Evolutionary conservation across 37 sponge, comb jelly and placozoan genomes (phyloP).

Genomic region (Ianthella basta): DNA sequence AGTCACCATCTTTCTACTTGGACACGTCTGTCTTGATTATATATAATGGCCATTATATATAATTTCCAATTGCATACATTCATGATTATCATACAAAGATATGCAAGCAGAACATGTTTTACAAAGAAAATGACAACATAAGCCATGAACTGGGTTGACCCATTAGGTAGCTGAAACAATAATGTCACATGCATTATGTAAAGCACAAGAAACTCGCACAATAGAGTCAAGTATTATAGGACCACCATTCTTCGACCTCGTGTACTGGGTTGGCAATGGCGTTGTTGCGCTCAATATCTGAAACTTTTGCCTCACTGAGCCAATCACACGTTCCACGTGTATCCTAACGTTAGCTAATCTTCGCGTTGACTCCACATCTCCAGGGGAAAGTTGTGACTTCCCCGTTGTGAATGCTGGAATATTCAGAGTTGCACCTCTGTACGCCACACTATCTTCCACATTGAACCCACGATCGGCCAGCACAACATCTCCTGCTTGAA

Average conservation of each 20-base stretch:
- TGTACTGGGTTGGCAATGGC: constrained; percentile 36
- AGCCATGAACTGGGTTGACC: no score
- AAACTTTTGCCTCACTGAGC: constrained; percentile 46
- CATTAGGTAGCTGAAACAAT: constrained; percentile 30
- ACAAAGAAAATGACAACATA: no score
- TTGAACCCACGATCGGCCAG: constrained; percentile 51
- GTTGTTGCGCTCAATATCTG: constrained; percentile 38
- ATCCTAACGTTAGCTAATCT: constrained; percentile 52
- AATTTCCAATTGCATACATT: no score
- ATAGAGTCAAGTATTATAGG: constrained; percentile 16
- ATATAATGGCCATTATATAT: background rate
- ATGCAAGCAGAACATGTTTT: no score
- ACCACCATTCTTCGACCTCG: background rate
- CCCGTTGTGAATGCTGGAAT: constrained; percentile 57
- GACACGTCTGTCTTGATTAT: background rate
- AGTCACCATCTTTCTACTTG: background rate
- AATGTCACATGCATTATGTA: constrained; percentile 46
- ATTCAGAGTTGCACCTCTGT: constrained; percentile 36
- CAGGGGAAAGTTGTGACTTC: constrained; percentile 26
- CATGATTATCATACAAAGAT: no score
- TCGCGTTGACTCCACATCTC: constrained; percentile 54
- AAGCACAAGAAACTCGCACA: constrained; percentile 49
- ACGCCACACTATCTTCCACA: constrained; percentile 32
- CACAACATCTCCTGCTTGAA: constrained; percentile 39
- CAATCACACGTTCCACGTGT: constrained; percentile 62